phyloP scores from a whole-genome alignment of 2,888 invertebrate species.

The Scotopteryx bipunctaria region DNA sequence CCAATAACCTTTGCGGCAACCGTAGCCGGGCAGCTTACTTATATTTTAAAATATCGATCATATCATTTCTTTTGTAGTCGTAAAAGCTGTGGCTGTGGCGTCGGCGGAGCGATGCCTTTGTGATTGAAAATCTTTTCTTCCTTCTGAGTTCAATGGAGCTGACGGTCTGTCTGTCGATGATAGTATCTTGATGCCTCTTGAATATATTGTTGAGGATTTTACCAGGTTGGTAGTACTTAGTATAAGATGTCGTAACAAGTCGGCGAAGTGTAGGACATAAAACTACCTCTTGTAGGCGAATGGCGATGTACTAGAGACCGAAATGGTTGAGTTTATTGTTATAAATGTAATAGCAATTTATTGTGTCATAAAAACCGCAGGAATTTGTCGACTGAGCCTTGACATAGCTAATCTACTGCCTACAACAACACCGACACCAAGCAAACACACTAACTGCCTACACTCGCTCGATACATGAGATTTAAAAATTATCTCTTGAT shows the following conservation, averaged over 20 bases:
- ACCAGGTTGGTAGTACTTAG: background rate
- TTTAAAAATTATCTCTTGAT: no score
- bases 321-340: no score
- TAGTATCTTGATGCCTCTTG: slow-evolving; percentile 8
- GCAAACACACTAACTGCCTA: background rate
- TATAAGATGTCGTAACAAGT: background rate
- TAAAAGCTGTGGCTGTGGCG: slow-evolving; percentile 17
- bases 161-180: slow-evolving; percentile 12
- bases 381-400: slow-evolving; percentile 24
- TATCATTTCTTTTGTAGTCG: slow-evolving; percentile 31
- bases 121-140: slow-evolving; percentile 21
- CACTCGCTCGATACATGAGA: no score
- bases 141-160: slow-evolving; percentile 5
- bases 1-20: slow-evolving; percentile 30
- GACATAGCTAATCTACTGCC: slow-evolving; percentile 13
- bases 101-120: slow-evolving; percentile 15
- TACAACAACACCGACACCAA: background rate
- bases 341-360: background rate
- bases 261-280: no score
- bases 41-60: slow-evolving; percentile 29
- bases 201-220: background rate
- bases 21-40: slow-evolving; percentile 22
- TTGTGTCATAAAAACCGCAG: slow-evolving; percentile 15
- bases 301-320: no score
- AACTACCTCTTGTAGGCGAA: no score